Percentiles rank a stretch among this genome's conserved stretches.
These are phyloP conservation scores for Acanthosepion pharaonis DNA, from an alignment of 2,888 invertebrate genomes.

Conservation along the genomic window DNA sequence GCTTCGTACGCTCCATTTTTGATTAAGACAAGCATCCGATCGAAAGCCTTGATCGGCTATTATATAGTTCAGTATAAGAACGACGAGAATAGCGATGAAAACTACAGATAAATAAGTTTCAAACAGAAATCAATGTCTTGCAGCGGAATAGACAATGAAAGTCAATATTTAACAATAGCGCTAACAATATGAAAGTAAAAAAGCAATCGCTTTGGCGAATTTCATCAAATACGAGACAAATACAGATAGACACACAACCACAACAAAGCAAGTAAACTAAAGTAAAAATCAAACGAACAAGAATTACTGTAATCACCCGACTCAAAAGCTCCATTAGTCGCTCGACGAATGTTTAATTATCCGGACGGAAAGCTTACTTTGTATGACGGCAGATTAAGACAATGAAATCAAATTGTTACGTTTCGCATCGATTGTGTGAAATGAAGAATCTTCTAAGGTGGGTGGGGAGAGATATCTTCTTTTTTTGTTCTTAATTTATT, in stretches of 20 bases:
- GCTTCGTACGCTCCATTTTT: too few relatives aligned
- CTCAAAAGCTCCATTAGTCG: slow-evolving; percentile 14
- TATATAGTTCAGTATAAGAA: too few relatives aligned
- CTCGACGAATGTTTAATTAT: background rate
- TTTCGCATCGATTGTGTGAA: slow-evolving; percentile 33
- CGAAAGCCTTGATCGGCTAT: too few relatives aligned
- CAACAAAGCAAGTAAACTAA: background rate
- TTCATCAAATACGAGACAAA: background rate
- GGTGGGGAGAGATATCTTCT: background rate
- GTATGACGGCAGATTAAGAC: background rate
- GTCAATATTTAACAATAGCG: too few relatives aligned
- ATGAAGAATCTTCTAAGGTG: background rate
- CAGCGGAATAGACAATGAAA: too few relatives aligned
- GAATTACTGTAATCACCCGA: background rate
- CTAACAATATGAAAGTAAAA: background rate
- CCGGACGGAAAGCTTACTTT: background rate
- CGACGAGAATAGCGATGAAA: too few relatives aligned
- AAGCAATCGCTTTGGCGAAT: too few relatives aligned
- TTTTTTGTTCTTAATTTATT: background rate
- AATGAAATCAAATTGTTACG: slow-evolving; percentile 12
- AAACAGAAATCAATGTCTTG: too few relatives aligned
- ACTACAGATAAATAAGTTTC: too few relatives aligned
- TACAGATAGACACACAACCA: background rate
- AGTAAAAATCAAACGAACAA: too few relatives aligned
- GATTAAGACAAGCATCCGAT: too few relatives aligned